These are phyloP conservation scores for Thamnophis elegans DNA, from an alignment of 2,797 vertebrate species.

Conservation along the genomic window DNA sequence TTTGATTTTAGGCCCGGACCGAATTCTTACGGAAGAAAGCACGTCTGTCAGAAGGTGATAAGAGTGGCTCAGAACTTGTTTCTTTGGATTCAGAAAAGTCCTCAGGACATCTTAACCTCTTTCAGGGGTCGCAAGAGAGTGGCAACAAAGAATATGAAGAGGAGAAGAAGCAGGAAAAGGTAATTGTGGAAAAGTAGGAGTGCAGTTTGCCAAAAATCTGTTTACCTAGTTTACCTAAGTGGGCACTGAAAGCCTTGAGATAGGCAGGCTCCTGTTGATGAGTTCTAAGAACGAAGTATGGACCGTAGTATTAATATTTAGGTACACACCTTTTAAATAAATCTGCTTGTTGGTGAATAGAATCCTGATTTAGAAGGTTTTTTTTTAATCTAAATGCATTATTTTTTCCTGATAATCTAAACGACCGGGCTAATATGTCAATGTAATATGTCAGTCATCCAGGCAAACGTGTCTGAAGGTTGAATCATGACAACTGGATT, in stretches of 20 bases:
- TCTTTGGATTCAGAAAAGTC: not conserved
- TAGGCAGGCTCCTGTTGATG: not conserved
- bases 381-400: not conserved
- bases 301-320: not conserved
- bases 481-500: not conserved
- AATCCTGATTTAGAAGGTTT: not conserved
- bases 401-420: not conserved
- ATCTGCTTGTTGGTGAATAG: too few relatives aligned
- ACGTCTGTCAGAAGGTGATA: constrained; percentile 49
- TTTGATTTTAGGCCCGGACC: constrained; percentile 78
- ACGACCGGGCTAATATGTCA: not conserved
- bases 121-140: constrained; percentile 75
- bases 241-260: not conserved
- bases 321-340: not conserved
- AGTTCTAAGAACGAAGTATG: not conserved
- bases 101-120: constrained; percentile 79
- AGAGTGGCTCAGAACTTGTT: not conserved
- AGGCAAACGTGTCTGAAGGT: not conserved
- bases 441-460: not conserved
- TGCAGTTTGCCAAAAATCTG: not conserved
- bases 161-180: constrained; percentile 86
- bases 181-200: constrained; percentile 28
- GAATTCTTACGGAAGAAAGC: constrained; percentile 82
- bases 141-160: constrained; percentile 85
- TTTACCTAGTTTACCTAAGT: not conserved